phyloP scores from a whole-genome alignment of 1,140 invertebrate species.

The Tetragonula clypearis region DNA sequence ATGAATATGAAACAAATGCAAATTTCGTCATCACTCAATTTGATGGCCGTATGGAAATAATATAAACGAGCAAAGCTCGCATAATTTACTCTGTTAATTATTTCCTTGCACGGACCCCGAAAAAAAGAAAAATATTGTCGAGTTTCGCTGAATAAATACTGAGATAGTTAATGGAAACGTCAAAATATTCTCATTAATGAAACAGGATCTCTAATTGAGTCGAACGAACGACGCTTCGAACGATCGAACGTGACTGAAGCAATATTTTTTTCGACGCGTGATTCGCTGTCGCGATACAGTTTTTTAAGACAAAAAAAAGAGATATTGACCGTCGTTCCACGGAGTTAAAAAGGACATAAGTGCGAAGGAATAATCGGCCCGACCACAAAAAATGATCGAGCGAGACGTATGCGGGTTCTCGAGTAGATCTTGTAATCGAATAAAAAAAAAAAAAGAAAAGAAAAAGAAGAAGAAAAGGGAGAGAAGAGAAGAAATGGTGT shows the following conservation, averaged over 20 bases:
- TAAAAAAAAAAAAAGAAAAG: background rate
- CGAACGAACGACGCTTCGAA: background rate
- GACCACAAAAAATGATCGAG: background rate
- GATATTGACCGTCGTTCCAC: background rate
- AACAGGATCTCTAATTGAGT: background rate
- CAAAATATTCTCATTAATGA: background rate
- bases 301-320: background rate
- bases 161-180: background rate
- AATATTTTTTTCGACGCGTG: background rate
- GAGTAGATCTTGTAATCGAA: slow-evolving; percentile 9
- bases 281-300: background rate
- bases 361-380: background rate
- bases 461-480: too few relatives aligned
- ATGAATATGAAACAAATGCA: background rate
- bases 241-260: background rate
- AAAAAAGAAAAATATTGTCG: background rate
- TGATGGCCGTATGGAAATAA: background rate
- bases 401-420: background rate
- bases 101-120: background rate
- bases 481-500: background rate
- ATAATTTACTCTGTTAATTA: slow-evolving; percentile 3
- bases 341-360: background rate
- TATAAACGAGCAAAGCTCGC: background rate
- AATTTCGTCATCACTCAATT: background rate
- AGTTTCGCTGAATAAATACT: too few relatives aligned